A percentile compares a stretch with the other conserved stretches of the same genome.
phyloP scores from a whole-genome alignment of 1,140 invertebrate genomes.

The Aleiodes sp. region DNA sequence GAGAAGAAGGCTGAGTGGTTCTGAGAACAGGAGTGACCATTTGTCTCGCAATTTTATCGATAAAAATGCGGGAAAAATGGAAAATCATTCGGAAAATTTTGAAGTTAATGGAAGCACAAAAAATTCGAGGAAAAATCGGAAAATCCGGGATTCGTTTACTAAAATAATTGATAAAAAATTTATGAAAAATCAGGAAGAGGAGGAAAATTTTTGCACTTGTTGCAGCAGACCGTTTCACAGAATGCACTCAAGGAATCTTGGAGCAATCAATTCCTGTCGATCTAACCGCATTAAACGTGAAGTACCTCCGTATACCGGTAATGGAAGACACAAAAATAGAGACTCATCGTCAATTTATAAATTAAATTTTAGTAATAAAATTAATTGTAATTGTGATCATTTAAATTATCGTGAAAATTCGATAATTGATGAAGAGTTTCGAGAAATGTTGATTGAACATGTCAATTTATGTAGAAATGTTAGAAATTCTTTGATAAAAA shows the following conservation, averaged over 20 bases:
- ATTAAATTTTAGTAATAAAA: too few relatives aligned
- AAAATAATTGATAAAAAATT: too few relatives aligned
- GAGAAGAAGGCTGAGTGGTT: too few relatives aligned
- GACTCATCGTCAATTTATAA: too few relatives aligned
- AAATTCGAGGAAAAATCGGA: neutral
- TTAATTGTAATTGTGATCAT: too few relatives aligned
- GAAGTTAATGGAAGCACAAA: neutral
- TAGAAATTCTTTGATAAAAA: slow-evolving; percentile 5
- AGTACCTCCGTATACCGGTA: neutral
- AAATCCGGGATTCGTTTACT: too few relatives aligned
- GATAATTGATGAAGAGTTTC: slow-evolving; percentile 39
- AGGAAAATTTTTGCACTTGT: too few relatives aligned
- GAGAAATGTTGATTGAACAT: slow-evolving; percentile 40
- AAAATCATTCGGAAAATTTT: neutral
- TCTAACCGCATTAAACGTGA: neutral
- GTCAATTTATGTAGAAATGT: slow-evolving; percentile 43
- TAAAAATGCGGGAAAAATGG: neutral
- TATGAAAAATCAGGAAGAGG: too few relatives aligned
- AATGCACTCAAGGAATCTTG: neutral
- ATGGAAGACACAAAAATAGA: neutral
- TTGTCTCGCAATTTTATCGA: neutral
- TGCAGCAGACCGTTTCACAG: too few relatives aligned
- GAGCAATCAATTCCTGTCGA: neutral
- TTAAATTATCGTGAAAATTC: neutral
- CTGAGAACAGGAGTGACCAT: too few relatives aligned